These are phyloP conservation scores for Lacerta bilineata DNA, from an alignment of 2,797 vertebrate species.

Conservation along the genomic window DNA sequence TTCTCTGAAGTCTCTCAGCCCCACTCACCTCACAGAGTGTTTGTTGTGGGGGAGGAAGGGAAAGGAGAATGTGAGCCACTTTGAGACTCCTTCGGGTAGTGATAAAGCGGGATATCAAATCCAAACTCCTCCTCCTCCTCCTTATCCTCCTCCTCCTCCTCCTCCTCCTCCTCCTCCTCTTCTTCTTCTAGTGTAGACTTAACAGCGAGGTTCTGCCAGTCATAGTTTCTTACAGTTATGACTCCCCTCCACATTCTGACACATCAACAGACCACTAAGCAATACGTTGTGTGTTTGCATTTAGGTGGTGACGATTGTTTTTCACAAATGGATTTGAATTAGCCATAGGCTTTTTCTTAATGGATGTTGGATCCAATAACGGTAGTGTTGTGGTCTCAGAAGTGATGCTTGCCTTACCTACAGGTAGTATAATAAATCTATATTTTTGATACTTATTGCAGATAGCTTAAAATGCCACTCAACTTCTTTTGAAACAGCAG, in stretches of 20 bases:
- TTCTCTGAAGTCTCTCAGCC: too few relatives aligned
- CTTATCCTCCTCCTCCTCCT: too few relatives aligned
- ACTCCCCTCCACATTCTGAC: background rate
- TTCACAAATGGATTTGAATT: background rate
- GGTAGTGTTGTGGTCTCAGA: background rate
- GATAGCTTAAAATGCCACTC: background rate
- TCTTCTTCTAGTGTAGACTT: too few relatives aligned
- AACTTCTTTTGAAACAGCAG: background rate
- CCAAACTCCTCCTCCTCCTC: too few relatives aligned
- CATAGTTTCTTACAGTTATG: too few relatives aligned
- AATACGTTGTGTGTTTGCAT: background rate
- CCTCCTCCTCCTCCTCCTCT: too few relatives aligned
- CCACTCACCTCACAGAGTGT: too few relatives aligned
- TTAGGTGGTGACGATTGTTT: background rate
- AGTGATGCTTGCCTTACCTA: background rate
- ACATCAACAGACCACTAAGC: background rate
- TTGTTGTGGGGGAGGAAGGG: too few relatives aligned
- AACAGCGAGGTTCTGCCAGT: too few relatives aligned
- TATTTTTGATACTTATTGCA: conserved; percentile 4
- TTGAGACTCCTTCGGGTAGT: too few relatives aligned
- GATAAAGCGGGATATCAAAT: too few relatives aligned
- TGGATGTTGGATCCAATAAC: background rate
- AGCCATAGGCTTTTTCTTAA: background rate
- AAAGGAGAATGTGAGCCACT: too few relatives aligned
- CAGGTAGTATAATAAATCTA: background rate